Evolutionary conservation across 2,797 vertebrate species (phyloP), one percentile per base, ranked within the genome.

Genomic region (Hoplostethus atlanticus): DNA sequence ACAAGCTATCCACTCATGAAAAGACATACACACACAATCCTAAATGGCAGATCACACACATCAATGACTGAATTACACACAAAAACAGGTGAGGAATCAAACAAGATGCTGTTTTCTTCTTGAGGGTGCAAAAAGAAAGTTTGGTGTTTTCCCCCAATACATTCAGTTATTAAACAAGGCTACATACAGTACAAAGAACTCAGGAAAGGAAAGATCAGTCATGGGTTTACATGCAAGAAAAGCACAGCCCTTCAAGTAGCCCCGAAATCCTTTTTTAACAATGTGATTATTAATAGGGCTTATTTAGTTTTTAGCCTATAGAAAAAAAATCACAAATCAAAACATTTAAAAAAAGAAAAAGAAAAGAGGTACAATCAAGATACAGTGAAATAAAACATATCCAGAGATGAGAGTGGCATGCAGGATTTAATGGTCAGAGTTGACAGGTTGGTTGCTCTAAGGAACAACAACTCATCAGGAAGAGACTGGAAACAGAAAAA

Each of bases 51-150:
- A 57, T 34, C 90, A 92, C 89, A 87, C 87, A 80, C 78, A 65
- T 66, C 84, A 89, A 91, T 92, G 90, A 94, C 92, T 93, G 91
- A 92, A 91, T 62, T 94, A 92, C 94, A 94, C 94, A 94, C 95
- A 93, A 95, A 86, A 21, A 21, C 21, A 21, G 80, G 87, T 85
- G 91, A 92, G 89, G 89, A 88, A 92, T 89, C 89, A 93, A 94
- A 93, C 88, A 91, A 15, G 28, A 54, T 53, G 28, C 38, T 46
- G 30, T 60, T 61, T 93, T 81, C 76, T 80, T 52, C 34, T 86
- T 83, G 90, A 94, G 94, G 93, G 92, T 66, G 71, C 77, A 63
- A 85, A 87, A 82, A 90, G 86, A 94, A 92, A 87, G 40, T 42
- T 92, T 91, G 91, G 90, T 79, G 56, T 68, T 51, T 51, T 42